Base-by-base conservation (phyloP, 2,888 invertebrate species). In the Anticlea derivata region DNA sequence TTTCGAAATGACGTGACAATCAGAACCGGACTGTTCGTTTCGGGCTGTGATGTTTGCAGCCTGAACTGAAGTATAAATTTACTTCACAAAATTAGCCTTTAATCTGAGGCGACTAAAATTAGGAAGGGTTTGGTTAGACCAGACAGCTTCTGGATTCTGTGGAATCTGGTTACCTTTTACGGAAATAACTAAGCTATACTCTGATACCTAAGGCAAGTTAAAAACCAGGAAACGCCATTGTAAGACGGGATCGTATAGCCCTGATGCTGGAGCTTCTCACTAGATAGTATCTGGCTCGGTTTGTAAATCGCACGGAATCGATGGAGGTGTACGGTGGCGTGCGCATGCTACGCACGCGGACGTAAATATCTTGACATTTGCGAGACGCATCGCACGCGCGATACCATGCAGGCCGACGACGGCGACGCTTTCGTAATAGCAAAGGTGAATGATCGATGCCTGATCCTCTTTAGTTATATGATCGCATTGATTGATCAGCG, bases 341-440 rank as follows among this genome's bases (percentile, higher is more conserved):
- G 78, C 76, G 74, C 34, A 68, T 66, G 63, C 65, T 37, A 56
- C 53, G 51, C 60, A 63, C 52, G 62, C 68, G 75, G 75, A 78
- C 83, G 69, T 76, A 85, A 86, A 87, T 86, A 86, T 80, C 83
- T 72, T 80, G 84, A 83, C 83, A 85, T 85, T 83, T 83, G 73
- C 73, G 57, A 45, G 53, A 80, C 78, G 70, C 70, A 52, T 44
- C 55, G 61, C 65, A 53, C 45, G 37, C 10, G 49, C 51, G 50
- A 43, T 50, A 60, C 43, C 54, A 41, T 48, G 48, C 47, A 46
- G 39, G 58, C 58, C 58, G 20, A 29, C 39, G 8, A 7, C 66
- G 63, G 8, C 62, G 45, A 53, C 66, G 51, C 63, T 66, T 67
- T 68, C 66, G 63, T 61, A 64, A 64, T 60, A 64, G 54, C 54